These are phyloP conservation scores for Enteromius unitaeniatus DNA, from an alignment of 2,797 vertebrate genomes.

Conservation along the genomic window DNA sequence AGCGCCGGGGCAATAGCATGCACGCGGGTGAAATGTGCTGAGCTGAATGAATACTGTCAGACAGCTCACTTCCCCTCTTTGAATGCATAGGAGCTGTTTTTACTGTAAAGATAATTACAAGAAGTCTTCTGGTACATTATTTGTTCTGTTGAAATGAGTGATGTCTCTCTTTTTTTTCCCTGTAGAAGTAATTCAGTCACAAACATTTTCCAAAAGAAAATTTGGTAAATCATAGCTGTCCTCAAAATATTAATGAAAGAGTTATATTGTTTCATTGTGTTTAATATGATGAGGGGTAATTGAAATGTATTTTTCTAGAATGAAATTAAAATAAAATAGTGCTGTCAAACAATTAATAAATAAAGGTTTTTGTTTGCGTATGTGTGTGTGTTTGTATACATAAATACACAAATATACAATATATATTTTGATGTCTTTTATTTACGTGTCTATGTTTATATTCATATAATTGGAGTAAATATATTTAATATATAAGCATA, in stretches of 20 bases:
- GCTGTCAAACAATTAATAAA: too few relatives aligned
- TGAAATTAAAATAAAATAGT: not conserved
- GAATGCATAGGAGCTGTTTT: slow-evolving; percentile 69
- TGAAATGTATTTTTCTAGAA: not conserved
- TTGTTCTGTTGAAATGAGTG: slow-evolving; percentile 65
- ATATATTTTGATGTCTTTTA: too few relatives aligned
- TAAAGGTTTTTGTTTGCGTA: too few relatives aligned
- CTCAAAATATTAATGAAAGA: not conserved
- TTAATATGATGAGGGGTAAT: not conserved
- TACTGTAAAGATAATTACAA: slow-evolving; percentile 74
- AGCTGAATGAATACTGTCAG: slow-evolving; percentile 70
- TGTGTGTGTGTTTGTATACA: too few relatives aligned
- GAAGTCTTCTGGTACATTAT: slow-evolving; percentile 66
- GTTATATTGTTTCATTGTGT: not conserved
- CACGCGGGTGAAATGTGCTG: slow-evolving; percentile 74
- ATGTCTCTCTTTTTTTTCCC: slow-evolving; percentile 40
- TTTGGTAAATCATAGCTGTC: not conserved
- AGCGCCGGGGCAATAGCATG: slow-evolving; percentile 77
- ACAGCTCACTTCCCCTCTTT: slow-evolving; percentile 68
- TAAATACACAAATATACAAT: too few relatives aligned
- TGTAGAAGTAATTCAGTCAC: slow-evolving; percentile 61
- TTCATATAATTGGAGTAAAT: too few relatives aligned
- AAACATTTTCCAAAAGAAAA: slow-evolving; percentile 38
- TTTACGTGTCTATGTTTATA: too few relatives aligned
- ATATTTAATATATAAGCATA: too few relatives aligned